phyloP scores from a whole-genome alignment of 2,113 vertebrate genomes.

The Smithornis capensis region DNA sequence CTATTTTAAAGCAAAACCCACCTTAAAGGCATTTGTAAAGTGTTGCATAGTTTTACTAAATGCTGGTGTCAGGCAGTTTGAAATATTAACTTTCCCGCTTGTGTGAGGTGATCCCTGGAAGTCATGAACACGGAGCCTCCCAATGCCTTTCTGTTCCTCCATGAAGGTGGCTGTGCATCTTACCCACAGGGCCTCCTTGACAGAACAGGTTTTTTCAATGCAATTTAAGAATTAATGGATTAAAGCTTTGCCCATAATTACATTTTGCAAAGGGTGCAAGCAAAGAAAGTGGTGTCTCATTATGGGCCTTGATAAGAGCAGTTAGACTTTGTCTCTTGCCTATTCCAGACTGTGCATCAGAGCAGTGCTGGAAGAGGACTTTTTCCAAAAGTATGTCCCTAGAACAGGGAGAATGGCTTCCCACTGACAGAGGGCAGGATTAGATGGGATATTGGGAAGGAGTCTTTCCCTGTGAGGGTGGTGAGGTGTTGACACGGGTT shows the following conservation, averaged over 20 bases:
- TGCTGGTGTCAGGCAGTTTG: neutral
- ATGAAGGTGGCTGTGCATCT: neutral
- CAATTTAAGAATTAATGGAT: neutral
- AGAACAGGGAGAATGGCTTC: neutral
- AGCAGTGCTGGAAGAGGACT: neutral
- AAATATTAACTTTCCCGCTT: neutral
- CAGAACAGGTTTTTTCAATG: neutral
- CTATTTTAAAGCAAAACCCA: neutral
- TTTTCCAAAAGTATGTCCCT: neutral
- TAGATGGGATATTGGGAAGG: neutral
- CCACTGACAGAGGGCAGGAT: neutral
- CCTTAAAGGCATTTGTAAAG: neutral
- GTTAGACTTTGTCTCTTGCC: neutral
- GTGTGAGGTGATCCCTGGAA: neutral
- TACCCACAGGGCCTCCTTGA: neutral
- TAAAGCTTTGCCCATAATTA: neutral
- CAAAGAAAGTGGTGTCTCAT: neutral
- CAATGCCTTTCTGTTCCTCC: accelerated
- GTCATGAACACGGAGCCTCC: neutral
- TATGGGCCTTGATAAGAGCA: neutral
- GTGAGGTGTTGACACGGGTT: neutral
- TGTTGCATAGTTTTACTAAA: neutral
- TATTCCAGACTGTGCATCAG: neutral
- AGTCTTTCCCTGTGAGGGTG: neutral
- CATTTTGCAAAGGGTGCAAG: neutral